Base-by-base conservation (phyloP, 2,113 vertebrate species). In the Proteles cristata region DNA sequence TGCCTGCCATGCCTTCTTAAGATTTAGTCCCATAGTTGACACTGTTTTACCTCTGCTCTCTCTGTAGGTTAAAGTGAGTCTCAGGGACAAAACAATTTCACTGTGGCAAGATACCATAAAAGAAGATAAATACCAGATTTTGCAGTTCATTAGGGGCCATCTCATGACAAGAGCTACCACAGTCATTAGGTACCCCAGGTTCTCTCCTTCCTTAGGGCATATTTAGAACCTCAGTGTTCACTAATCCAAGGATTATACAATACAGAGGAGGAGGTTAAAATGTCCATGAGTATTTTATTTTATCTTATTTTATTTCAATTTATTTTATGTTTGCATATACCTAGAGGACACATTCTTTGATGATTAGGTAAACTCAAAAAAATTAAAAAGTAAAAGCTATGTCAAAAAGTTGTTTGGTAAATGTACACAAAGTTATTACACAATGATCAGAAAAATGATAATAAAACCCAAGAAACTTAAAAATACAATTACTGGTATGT, bases 391-490 rank as follows among this genome's bases (percentile, higher is more conserved):
- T 11, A 71, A 6, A 68, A 88, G 0, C 0, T 23, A 43, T 85
- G 4, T 43, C 14, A 85, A 74, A 95, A 88, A 50, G 1, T 0
- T 65, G 1, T 11, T 74, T 92, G 14, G 21, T 26, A 71, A 25
- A 48, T 65, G 23, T 65, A 80, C 14, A 31, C 15, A 81, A 93
- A 79, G 68, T 23, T 71, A 74, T 83, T 77, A 63, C 5, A 81
- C 73, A 94, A 66, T 6, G 7, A 73, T 25, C 3, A 83, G 48
- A 17, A 1, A 74, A 61, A 69, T 73, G 7, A 53, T 6, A 83
- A 35, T 43, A 94, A 69, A 91, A 80, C 33, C 48, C 84, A 87
- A 93, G 61, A 79, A 61, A 84, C 7, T 79, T 55, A 31, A 89
- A 94, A 93, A 53, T 68, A 15, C 6, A 66, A 80, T 73, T 85